These are phyloP conservation scores for Clinocottus analis DNA, from an alignment of 2,113 vertebrate genomes.

Conservation along the genomic window DNA sequence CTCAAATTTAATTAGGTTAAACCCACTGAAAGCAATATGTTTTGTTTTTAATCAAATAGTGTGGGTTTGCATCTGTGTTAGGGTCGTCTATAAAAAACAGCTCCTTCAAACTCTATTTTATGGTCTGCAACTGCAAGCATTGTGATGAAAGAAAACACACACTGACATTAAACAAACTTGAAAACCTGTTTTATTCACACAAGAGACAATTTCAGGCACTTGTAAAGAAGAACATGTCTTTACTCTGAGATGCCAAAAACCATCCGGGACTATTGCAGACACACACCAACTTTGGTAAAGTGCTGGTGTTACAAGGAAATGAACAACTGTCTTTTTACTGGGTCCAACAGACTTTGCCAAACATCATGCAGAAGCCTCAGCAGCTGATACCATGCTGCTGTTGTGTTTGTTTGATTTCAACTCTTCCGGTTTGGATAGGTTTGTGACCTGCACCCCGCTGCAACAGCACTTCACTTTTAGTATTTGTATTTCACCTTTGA, in stretches of 20 bases:
- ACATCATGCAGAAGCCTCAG: too few relatives aligned
- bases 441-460: neutral
- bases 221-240: constrained; percentile 18
- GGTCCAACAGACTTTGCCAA: too few relatives aligned
- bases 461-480: constrained; percentile 29
- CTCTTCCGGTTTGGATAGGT: neutral
- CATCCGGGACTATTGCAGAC: neutral
- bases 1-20: neutral
- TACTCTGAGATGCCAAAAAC: constrained; percentile 19
- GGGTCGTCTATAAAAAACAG: neutral
- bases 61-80: neutral
- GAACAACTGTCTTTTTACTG: too few relatives aligned
- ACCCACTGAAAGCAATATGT: neutral
- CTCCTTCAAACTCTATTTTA: neutral
- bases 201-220: constrained; percentile 47
- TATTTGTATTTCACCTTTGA: constrained; percentile 6
- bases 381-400: too few relatives aligned
- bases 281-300: constrained; percentile 3
- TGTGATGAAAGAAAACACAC: neutral
- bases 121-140: neutral
- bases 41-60: neutral
- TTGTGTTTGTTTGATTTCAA: neutral
- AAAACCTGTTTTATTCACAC: constrained; percentile 61
- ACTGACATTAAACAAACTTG: neutral
- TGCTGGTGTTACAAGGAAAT: neutral